Evolutionary conservation across 2,888 invertebrate genomes (phyloP), one percentile per base, ranked within the genome.

Genomic region (Spicauda simplicius): DNA sequence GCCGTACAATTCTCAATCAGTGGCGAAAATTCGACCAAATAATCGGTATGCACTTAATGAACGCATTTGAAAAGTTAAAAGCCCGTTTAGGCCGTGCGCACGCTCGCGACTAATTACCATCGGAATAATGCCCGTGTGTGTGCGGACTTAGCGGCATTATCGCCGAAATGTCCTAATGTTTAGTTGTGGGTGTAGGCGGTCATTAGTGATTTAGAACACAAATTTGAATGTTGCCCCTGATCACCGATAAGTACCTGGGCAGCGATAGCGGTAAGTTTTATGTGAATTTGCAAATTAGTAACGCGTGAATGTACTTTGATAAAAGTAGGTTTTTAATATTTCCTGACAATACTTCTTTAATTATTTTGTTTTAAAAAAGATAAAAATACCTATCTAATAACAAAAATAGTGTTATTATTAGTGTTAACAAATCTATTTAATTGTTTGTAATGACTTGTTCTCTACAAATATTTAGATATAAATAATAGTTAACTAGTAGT

Each of bases 21-120:
- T 71, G 71, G 75, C 73, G 76, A 72, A 77, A 85, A 82, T 78
- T 74, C 76, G 72, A 73, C 79, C 81, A 84, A 85, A 88, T 85
- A 88, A 88, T 87, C 84, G 82, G 73, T 73, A 72, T 73, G 79
- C 84, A 85, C 83, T 86, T 87, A 90, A 90, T 90, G 87, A 86
- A 87, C 80, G 84, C 87, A 84, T 91, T 91, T 87, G 90, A 91
- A 91, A 91, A 92, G 91, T 91, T 91, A 90, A 88, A 91, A 89
- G 90, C 90, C 80, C 79, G 76, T 79, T 84, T 88, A 87, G 88
- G 87, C 84, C 78, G 81, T 76, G 77, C 73, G 70, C 82, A 83
- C 84, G 75, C 76, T 77, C 74, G 76, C 85, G 82, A 86, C 88
- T 88, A 91, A 91, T 91, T 91, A 90, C 85, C 87, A 80, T 78